phyloP scores from a whole-genome alignment of 1,140 invertebrate species.

The Andricus grossulariae region DNA sequence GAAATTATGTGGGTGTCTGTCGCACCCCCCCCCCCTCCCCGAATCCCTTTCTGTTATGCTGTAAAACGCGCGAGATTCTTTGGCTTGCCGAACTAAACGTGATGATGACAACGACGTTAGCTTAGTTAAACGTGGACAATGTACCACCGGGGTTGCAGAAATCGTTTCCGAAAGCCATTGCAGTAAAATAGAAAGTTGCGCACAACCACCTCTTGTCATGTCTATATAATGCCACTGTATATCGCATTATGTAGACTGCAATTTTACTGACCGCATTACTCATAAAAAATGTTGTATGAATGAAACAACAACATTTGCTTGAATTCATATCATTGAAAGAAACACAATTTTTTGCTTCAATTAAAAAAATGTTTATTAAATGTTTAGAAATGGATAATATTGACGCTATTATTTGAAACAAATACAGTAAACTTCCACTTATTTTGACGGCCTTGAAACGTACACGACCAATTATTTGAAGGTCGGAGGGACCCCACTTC shows the following conservation, averaged over 20 bases:
- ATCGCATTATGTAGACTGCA: conserved; percentile 7
- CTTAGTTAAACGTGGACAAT: not conserved
- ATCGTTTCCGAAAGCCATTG: conserved; percentile 28
- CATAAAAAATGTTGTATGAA: too few relatives aligned
- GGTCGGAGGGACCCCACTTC: too few relatives aligned
- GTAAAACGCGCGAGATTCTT: conserved; percentile 15
- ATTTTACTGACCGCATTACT: too few relatives aligned
- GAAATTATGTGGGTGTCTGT: conserved; percentile 25
- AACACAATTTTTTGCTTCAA: too few relatives aligned
- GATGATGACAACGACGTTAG: conserved; percentile 22
- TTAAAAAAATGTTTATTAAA: too few relatives aligned
- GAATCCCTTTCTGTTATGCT: conserved; percentile 1
- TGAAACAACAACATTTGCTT: too few relatives aligned
- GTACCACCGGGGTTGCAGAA: conserved; percentile 4
- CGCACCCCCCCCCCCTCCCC: not conserved
- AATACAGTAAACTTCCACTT: too few relatives aligned
- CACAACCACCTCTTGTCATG: not conserved
- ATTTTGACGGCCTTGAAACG: too few relatives aligned
- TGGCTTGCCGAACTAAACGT: conserved; percentile 22
- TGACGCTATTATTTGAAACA: too few relatives aligned
- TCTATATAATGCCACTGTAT: conserved; percentile 2
- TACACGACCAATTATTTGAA: too few relatives aligned
- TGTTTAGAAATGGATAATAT: too few relatives aligned
- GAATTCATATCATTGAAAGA: too few relatives aligned
- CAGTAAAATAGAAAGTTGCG: conserved; percentile 25